These are phyloP conservation scores for Merluccius polli DNA, from an alignment of 2,797 vertebrate genomes.

Conservation along the genomic window DNA sequence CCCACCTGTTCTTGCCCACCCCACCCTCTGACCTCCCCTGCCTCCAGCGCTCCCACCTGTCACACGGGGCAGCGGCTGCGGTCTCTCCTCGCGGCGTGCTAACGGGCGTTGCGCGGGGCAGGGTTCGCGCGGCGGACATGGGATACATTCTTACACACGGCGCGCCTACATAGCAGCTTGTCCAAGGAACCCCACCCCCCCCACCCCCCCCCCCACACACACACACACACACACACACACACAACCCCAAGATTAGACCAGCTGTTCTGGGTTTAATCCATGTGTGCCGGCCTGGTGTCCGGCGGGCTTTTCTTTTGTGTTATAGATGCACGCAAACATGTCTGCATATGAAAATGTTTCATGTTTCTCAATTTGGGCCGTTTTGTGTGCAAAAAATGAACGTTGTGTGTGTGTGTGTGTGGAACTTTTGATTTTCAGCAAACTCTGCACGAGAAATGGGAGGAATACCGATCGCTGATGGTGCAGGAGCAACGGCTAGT, in stretches of 20 bases:
- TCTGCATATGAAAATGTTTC: background rate
- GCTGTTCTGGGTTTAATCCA: conserved; percentile 56
- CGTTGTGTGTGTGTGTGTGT: background rate
- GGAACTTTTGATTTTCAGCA: conserved; percentile 68
- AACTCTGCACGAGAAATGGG: conserved; percentile 96
- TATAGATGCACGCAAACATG: background rate
- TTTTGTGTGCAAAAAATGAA: background rate
- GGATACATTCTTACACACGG: background rate
- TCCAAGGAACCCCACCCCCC: conserved; percentile 29
- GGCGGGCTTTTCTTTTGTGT: background rate
- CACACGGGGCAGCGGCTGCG: conserved; percentile 29
- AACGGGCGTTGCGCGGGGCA: conserved; percentile 18
- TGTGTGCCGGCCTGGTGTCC: background rate
- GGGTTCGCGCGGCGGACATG: conserved; percentile 25
- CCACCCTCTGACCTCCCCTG: conserved; percentile 21
- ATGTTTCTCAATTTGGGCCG: background rate
- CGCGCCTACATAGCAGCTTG: conserved; percentile 29
- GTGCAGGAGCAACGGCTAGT: conserved; percentile 91
- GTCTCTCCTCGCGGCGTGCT: conserved; percentile 20
- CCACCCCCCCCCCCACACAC: background rate
- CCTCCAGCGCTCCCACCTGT: conserved; percentile 54
- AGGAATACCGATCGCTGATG: conserved; percentile 90
- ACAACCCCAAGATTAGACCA: conserved; percentile 45
- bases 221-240: too few species aligned
- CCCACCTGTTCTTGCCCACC: background rate